phyloP scores from a whole-genome alignment of 2,797 vertebrate genomes.

The Botia almorhae region DNA sequence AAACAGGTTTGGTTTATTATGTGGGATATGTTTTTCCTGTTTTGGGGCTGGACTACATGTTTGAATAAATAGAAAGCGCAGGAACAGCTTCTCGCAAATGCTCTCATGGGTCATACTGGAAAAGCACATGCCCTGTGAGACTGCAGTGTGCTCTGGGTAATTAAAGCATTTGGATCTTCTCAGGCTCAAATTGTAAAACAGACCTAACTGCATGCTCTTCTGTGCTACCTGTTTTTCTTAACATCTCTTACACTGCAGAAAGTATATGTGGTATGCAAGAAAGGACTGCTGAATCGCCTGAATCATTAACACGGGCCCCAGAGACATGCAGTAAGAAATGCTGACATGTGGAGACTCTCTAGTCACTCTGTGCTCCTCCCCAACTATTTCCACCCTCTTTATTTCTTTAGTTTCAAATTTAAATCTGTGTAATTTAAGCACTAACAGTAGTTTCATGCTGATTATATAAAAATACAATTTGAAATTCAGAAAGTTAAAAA shows the following conservation, averaged over 20 bases:
- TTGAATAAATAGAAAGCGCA: not conserved
- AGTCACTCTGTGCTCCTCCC: not conserved
- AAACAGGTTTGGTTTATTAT: not conserved
- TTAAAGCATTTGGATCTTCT: constrained; percentile 49
- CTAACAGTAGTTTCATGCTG: not conserved
- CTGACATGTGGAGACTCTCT: constrained; percentile 24
- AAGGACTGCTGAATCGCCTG: constrained; percentile 32
- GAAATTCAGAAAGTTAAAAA: not conserved
- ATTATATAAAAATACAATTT: not conserved
- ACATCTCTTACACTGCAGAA: not conserved
- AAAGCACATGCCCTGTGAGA: not conserved
- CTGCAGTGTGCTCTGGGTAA: constrained; percentile 3
- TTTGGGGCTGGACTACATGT: not conserved
- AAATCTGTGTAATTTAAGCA: not conserved
- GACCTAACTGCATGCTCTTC: constrained; percentile 58
- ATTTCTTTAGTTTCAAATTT: not conserved
- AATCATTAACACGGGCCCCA: constrained; percentile 7
- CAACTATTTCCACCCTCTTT: not conserved
- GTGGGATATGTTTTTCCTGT: not conserved
- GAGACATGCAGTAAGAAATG: constrained; percentile 29
- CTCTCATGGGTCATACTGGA: constrained; percentile 3
- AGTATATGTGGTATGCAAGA: constrained; percentile 7
- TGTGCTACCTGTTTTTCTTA: constrained; percentile 31
- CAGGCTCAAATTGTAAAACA: constrained; percentile 69
- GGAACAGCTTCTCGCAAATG: not conserved